These are phyloP conservation scores for Cardinalis cardinalis DNA, from an alignment of 2,113 vertebrate genomes.

Conservation along the genomic window DNA sequence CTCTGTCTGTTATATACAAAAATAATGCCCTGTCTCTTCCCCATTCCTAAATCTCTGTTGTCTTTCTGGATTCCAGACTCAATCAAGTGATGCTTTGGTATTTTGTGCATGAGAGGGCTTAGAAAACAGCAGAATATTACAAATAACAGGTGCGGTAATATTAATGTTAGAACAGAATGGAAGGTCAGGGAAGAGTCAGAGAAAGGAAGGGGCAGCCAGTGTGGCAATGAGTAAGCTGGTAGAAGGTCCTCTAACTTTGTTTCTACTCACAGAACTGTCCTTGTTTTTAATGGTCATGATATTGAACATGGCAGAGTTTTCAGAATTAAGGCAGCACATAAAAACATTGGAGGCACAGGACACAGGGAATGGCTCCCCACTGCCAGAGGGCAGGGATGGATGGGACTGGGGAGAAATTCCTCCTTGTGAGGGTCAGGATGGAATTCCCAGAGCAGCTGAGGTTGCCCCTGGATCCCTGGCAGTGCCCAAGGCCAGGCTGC, in stretches of 20 bases:
- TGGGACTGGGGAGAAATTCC: background rate
- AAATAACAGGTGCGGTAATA: background rate
- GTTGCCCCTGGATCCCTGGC: background rate
- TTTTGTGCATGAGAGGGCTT: background rate
- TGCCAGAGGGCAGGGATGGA: background rate
- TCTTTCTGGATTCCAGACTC: background rate
- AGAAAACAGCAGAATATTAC: background rate
- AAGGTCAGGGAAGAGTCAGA: background rate
- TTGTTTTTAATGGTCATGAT: rapidly evolving
- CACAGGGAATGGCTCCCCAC: background rate
- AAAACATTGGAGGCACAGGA: background rate
- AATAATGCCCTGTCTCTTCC: background rate
- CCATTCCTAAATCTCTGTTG: background rate
- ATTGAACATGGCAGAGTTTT: background rate
- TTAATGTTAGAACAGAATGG: background rate
- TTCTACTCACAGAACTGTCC: background rate
- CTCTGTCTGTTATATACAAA: rapidly evolving
- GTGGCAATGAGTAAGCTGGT: background rate
- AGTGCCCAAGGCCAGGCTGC: background rate
- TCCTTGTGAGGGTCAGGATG: background rate
- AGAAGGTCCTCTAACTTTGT: background rate
- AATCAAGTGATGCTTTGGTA: background rate
- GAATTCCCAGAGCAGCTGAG: background rate
- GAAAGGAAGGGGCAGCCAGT: background rate
- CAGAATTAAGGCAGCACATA: background rate